A percentile compares a stretch with the other conserved stretches of the same genome.
Conservation (phyloP, 2,113 vertebrate species). For the Chaetorhynchus papuensis region DNA sequence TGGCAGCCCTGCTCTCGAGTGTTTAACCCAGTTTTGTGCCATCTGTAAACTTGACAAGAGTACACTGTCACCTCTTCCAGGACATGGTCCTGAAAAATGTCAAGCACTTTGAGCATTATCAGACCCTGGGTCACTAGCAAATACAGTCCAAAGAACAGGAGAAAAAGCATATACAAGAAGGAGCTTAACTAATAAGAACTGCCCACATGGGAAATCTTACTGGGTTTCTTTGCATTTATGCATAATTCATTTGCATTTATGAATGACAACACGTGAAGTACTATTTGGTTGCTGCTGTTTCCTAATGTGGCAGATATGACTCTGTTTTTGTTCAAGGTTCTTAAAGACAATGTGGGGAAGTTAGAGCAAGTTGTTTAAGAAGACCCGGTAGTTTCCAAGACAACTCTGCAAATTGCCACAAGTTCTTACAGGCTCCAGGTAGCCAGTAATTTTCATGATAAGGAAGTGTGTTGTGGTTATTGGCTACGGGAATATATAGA, state of each 20-base stretch:
- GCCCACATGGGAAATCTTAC: not conserved
- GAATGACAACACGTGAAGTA: not conserved
- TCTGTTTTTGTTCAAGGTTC: not conserved
- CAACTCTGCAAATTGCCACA: not conserved
- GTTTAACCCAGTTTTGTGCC: not conserved
- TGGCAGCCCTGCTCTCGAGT: not conserved
- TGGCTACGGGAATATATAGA: not conserved
- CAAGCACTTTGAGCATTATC: not conserved
- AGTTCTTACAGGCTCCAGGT: not conserved
- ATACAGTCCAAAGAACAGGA: not conserved
- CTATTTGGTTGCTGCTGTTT: not conserved
- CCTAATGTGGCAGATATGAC: not conserved
- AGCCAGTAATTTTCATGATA: not conserved
- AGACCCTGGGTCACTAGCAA: not conserved
- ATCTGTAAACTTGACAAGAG: not conserved
- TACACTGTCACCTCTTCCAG: not conserved
- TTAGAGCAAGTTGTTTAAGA: not conserved
- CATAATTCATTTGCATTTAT: not conserved
- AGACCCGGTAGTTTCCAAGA: not conserved
- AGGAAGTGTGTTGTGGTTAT: not conserved
- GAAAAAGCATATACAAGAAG: not conserved
- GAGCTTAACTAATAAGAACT: not conserved
- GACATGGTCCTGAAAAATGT: not conserved
- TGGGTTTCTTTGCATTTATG: not conserved
- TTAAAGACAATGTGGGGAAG: not conserved